Base-by-base conservation (phyloP, 2,888 invertebrate species). In the Camponotus fellah region DNA sequence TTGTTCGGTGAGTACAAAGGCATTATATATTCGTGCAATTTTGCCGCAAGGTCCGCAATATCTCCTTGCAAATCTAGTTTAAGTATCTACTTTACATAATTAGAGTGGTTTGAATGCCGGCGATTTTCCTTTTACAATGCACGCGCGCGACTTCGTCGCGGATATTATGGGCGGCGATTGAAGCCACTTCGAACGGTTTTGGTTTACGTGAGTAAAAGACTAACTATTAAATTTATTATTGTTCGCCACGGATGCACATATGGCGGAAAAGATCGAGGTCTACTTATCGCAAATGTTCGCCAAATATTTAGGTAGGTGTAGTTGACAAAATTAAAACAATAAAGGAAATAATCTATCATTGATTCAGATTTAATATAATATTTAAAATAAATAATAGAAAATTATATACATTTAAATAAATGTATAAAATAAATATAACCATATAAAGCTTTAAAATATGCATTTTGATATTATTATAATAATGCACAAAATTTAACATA, bases 81-180 rank as follows among this genome's bases (percentile, higher is more conserved):
- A 85, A 85, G 86, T 88, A 86, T 84, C 85, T 88, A 85, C 85
- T 90, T 90, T 90, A 81, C 90, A 89, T 90, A 90, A 90, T 90
- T 90, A 90, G 86, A 81, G 86, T 79, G 88, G 87, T 84, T 89
- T 83, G 82, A 82, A 86, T 81, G 85, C 82, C 86, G 85, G 68
- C 85, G 81, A 82, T 84, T 84, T 84, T 85, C 85, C 87, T 84
- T 83, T 81, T 83, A 85, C 83, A 83, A 71, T 62, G 83, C 75
- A 34, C 84, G 37, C 84, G 37, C 46, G 56, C 83, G 60, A 66
- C 83, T 84, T 68, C 71, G 65, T 62, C 58, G 75, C 62, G 17
- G 66, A 75, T 68, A 75, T 69, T 65, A 77, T 64, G 34, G 65
- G 21, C 56, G 46, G 49, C 64, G 86, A 88, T 88, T 84, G 80